Conservation (phyloP, 2,797 vertebrate genomes). For the Hephaestus fuliginosus region DNA sequence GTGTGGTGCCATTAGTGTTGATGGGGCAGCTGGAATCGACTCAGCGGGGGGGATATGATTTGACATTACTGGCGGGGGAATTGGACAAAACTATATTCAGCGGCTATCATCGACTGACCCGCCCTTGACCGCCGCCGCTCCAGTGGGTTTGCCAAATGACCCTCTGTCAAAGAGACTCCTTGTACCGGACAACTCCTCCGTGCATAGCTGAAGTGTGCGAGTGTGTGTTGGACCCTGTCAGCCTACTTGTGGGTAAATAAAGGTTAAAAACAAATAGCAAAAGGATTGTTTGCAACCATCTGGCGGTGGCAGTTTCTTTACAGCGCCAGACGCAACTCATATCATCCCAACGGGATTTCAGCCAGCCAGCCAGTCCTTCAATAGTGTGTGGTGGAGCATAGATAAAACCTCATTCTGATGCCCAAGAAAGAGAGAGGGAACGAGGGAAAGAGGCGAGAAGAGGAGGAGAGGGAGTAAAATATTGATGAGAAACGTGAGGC, state of each 20-base stretch:
- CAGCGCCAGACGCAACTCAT: constrained; percentile 69
- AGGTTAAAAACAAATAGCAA: constrained; percentile 64
- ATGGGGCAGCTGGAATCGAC: constrained; percentile 66
- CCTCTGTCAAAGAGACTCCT: constrained; percentile 49
- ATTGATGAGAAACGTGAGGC: constrained; percentile 78
- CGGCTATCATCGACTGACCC: constrained; percentile 45
- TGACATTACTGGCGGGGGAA: constrained; percentile 43
- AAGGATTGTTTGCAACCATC: constrained; percentile 78
- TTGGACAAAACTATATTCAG: constrained; percentile 58
- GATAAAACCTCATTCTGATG: constrained; percentile 79
- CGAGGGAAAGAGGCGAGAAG: constrained; percentile 25
- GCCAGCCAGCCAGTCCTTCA: constrained; percentile 71
- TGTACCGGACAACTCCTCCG: constrained; percentile 43
- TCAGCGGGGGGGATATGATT: constrained; percentile 53
- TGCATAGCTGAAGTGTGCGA: constrained; percentile 28
- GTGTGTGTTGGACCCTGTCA: constrained; percentile 50
- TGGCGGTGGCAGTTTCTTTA: constrained; percentile 70
- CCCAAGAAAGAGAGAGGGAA: constrained; percentile 42
- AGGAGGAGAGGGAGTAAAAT: constrained; percentile 69
- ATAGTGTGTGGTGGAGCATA: constrained; percentile 76
- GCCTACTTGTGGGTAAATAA: constrained; percentile 63
- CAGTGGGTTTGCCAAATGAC: constrained; percentile 48
- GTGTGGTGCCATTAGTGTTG: constrained; percentile 63
- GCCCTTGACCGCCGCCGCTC: constrained; percentile 59
- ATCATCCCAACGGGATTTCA: constrained; percentile 69